Conservation (phyloP, 1,140 invertebrate genomes). For the Drosophila azteca region DNA sequence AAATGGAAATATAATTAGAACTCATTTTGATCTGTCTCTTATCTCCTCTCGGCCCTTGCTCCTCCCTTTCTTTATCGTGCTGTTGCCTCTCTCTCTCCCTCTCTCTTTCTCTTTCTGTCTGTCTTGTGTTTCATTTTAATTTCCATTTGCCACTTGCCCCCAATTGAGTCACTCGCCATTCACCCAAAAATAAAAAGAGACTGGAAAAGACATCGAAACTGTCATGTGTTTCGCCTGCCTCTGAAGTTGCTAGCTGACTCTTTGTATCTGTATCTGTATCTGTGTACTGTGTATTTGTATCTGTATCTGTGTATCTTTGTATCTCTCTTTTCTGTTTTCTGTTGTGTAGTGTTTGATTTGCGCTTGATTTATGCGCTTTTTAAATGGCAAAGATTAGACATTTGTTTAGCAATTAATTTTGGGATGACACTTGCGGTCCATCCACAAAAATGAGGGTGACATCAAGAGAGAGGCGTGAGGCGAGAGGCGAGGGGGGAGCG, state of each 20-base stretch:
- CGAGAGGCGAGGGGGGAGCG: background rate
- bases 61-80: slow-evolving; percentile 19
- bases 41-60: no score
- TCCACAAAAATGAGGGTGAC: slow-evolving; percentile 51
- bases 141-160: slow-evolving; percentile 51
- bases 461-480: slow-evolving; percentile 4
- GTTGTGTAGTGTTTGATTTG: slow-evolving; percentile 65
- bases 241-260: slow-evolving; percentile 16
- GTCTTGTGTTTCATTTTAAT: slow-evolving; percentile 41
- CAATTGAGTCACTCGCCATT: slow-evolving; percentile 56
- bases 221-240: slow-evolving; percentile 42
- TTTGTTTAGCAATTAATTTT: slow-evolving; percentile 81
- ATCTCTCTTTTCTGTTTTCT: slow-evolving; percentile 7
- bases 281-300: slow-evolving; percentile 12
- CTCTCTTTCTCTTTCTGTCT: slow-evolving; percentile 12
- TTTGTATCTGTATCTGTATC: slow-evolving; percentile 5
- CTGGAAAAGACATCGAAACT: slow-evolving; percentile 17
- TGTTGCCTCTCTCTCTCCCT: slow-evolving; percentile 5
- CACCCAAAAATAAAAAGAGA: slow-evolving; percentile 23
- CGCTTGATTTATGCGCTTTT: slow-evolving; percentile 79
- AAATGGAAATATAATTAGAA: no score
- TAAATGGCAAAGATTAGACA: slow-evolving; percentile 82
- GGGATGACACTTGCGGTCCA: slow-evolving; percentile 63
- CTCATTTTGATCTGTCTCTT: no score
- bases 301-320: slow-evolving; percentile 17